phyloP scores from a whole-genome alignment of 2,113 vertebrate species.

The Pholis gunnellus region DNA sequence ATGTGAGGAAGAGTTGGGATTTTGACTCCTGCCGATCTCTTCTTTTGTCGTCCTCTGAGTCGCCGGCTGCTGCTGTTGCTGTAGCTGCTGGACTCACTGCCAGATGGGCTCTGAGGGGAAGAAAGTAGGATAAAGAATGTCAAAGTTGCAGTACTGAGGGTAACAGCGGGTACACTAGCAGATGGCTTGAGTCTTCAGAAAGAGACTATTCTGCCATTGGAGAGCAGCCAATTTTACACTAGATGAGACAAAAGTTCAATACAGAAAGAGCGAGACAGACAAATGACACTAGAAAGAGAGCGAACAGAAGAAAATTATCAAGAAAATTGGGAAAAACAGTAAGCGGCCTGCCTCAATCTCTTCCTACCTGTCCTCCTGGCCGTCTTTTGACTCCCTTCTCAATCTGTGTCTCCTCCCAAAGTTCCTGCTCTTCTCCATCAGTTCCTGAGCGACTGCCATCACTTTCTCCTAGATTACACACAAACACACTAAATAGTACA shows the following conservation, averaged over 20 bases:
- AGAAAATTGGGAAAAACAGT: not conserved
- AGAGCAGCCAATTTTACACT: not conserved
- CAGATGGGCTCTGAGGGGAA: slow-evolving; percentile 72
- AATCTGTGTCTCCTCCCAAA: slow-evolving; percentile 95
- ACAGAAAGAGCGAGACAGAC: not conserved
- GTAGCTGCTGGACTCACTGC: slow-evolving; percentile 75
- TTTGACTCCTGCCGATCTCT: slow-evolving; percentile 59
- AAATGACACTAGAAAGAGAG: not conserved
- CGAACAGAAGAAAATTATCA: too few relatives aligned
- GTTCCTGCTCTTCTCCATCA: slow-evolving; percentile 86
- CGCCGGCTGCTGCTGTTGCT: slow-evolving; percentile 32
- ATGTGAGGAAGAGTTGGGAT: slow-evolving; percentile 85
- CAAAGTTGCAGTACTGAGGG: not conserved
- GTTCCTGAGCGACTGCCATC: slow-evolving; percentile 77
- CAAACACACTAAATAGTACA: slow-evolving; percentile 1
- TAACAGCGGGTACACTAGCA: not conserved
- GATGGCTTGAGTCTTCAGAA: not conserved
- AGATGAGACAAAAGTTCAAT: not conserved
- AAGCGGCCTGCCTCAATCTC: not conserved
- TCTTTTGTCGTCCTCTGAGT: slow-evolving; percentile 60
- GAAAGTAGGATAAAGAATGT: slow-evolving; percentile 3
- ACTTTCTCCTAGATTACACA: slow-evolving; percentile 74
- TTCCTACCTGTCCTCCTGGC: slow-evolving; percentile 81
- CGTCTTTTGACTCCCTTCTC: slow-evolving; percentile 88
- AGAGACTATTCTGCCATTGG: not conserved